Evolutionary conservation across 1,140 invertebrate species (phyloP).

Genomic region (Trachymyrmex cornetzi): DNA sequence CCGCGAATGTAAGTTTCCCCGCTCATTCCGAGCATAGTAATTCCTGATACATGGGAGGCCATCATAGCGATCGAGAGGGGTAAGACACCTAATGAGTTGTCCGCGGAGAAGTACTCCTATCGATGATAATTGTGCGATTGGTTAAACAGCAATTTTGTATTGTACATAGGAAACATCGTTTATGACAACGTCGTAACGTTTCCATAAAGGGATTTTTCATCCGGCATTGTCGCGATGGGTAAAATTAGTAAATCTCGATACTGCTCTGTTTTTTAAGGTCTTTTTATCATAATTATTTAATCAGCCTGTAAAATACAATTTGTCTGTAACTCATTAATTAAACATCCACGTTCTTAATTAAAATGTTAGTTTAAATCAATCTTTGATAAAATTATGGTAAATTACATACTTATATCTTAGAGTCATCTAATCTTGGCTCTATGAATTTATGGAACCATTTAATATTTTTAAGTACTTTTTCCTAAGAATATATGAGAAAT

Average conservation of each 20-base stretch:
- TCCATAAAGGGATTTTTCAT: not conserved
- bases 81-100: conserved; percentile 91
- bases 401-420: too few relatives aligned
- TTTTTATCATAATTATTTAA: not conserved
- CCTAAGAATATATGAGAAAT: not conserved
- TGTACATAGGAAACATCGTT: not conserved
- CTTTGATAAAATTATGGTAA: not conserved
- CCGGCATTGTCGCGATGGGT: not conserved
- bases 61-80: conserved; percentile 96
- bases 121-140: conserved; percentile 19
- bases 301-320: not conserved
- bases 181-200: not conserved
- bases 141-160: not conserved
- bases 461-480: not conserved
- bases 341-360: not conserved
- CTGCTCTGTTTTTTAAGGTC: not conserved
- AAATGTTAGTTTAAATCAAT: conserved; percentile 11
- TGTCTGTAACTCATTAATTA: not conserved
- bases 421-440: too few relatives aligned
- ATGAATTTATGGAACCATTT: too few relatives aligned
- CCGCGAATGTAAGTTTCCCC: conserved; percentile 94
- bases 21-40: conserved; percentile 95
- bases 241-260: not conserved
- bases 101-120: conserved; percentile 94
- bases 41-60: conserved; percentile 98